A percentile compares a stretch with the other conserved stretches of the same genome.
Evolutionary conservation across 2,797 vertebrate genomes (phyloP).

Genomic region (Iguana delicatissima): DNA sequence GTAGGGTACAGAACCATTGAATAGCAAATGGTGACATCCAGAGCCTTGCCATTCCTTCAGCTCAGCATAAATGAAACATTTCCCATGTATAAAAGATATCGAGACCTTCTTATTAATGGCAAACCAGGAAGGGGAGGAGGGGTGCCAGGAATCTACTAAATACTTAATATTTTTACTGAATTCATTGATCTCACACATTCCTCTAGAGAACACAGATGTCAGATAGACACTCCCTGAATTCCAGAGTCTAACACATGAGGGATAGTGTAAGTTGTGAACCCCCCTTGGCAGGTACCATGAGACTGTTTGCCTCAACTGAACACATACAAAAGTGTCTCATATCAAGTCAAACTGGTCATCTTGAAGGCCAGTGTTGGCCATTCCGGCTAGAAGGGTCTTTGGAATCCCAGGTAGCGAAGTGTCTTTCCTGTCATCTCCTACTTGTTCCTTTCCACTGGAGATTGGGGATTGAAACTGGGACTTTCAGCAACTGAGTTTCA

Average conservation of each 20-base stretch:
- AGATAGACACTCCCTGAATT: background rate
- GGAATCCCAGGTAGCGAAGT: no score
- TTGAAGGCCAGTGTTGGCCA: no score
- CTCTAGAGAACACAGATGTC: slow-evolving; percentile 7
- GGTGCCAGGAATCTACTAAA: slow-evolving; percentile 38
- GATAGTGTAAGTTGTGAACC: background rate
- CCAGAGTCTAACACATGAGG: background rate
- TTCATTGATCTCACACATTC: slow-evolving; percentile 8
- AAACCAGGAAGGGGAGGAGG: background rate
- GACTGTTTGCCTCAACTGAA: background rate
- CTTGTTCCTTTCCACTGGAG: no score
- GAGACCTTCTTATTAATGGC: slow-evolving; percentile 30
- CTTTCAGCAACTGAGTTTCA: no score
- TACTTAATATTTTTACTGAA: background rate
- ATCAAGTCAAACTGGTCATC: no score
- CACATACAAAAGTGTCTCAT: no score
- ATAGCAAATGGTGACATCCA: slow-evolving; percentile 17
- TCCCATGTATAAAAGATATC: slow-evolving; percentile 27
- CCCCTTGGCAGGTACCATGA: background rate
- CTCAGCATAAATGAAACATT: slow-evolving; percentile 46
- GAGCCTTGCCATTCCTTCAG: slow-evolving; percentile 18
- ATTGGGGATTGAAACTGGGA: no score
- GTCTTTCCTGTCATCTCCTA: no score
- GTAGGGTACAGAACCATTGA: background rate
- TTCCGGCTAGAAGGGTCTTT: no score